Percentiles rank a stretch among this genome's conserved stretches.
Conservation (phyloP, 2,888 invertebrate genomes). For the Therioaphis trifolii region DNA sequence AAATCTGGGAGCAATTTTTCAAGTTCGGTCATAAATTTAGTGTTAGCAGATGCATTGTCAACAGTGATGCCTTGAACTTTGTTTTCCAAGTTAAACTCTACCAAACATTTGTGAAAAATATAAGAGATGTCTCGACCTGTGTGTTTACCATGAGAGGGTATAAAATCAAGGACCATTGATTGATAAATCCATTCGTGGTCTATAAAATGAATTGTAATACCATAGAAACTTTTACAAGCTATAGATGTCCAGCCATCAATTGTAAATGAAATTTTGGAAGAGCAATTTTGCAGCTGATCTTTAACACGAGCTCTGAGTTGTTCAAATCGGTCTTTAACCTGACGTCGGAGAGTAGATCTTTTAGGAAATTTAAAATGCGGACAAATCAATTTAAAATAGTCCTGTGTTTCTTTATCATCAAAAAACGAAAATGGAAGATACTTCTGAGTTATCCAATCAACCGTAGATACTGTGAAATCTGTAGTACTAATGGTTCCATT, state of each 20-base stretch:
- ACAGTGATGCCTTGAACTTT: conserved; percentile 66
- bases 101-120: conserved; percentile 64
- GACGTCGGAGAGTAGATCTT: conserved; percentile 1
- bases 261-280: conserved; percentile 12
- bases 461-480: conserved; percentile 5
- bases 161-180: conserved; percentile 66
- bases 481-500: conserved; percentile 7
- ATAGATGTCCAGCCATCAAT: no score
- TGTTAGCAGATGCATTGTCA: conserved; percentile 66
- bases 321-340: conserved; percentile 35
- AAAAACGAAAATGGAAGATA: conserved; percentile 30
- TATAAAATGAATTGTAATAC: conserved; percentile 65
- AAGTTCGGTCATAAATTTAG: conserved; percentile 64
- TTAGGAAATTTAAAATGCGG: conserved; percentile 49
- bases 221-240: conserved; percentile 4
- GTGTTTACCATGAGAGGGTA: conserved; percentile 66
- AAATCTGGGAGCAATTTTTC: conserved; percentile 57
- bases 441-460: conserved; percentile 12
- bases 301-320: conserved; percentile 23
- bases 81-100: conserved; percentile 64
- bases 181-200: conserved; percentile 65
- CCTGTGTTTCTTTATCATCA: conserved; percentile 38
- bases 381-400: conserved; percentile 33
- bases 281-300: background rate
- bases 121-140: conserved; percentile 66